Conservation (phyloP, 2,888 invertebrate species). For the Cephus sareptanus region DNA sequence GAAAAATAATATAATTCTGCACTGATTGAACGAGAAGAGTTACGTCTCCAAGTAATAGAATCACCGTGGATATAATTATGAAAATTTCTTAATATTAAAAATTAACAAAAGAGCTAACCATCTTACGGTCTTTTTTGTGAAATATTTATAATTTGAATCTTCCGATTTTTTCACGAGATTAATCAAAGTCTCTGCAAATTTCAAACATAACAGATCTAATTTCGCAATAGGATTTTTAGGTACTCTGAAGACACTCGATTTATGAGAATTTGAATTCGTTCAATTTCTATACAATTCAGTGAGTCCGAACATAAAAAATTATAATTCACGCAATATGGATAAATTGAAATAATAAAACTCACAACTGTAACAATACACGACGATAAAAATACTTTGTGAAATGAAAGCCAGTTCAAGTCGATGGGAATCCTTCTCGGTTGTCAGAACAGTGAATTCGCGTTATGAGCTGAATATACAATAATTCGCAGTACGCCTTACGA, state of each 20-base stretch:
- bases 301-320: background rate
- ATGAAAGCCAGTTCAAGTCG: background rate
- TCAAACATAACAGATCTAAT: background rate
- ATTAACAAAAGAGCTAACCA: background rate
- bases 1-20: background rate
- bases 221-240: background rate
- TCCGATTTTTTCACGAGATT: background rate
- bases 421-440: background rate
- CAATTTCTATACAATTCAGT: background rate
- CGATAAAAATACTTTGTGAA: background rate
- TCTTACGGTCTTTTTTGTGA: background rate
- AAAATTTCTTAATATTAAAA: background rate
- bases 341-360: background rate
- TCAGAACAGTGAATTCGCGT: background rate
- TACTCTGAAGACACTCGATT: background rate
- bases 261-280: background rate
- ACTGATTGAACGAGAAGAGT: background rate
- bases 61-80: no score
- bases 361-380: background rate
- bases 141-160: background rate
- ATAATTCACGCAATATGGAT: background rate
- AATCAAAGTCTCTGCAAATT: background rate
- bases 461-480: background rate
- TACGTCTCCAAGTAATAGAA: background rate
- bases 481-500: background rate